Percentiles rank a stretch among this genome's conserved stretches.
These are phyloP conservation scores for Phoeniculus purpureus DNA, from an alignment of 2,797 vertebrate species.

Conservation along the genomic window DNA sequence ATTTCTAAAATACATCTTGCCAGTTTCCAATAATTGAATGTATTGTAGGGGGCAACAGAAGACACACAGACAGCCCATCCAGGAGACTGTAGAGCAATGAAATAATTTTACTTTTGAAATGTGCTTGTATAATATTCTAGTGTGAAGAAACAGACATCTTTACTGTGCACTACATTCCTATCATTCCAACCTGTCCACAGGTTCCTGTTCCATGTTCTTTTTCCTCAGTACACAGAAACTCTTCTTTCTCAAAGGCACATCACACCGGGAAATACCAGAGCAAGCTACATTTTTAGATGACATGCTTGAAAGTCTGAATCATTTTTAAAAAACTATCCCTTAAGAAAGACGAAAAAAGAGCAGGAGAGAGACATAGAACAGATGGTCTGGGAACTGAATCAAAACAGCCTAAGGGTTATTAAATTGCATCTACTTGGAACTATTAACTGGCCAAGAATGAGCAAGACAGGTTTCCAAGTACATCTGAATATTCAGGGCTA, in stretches of 20 bases:
- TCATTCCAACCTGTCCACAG: conserved; percentile 60
- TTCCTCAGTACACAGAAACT: conserved; percentile 19
- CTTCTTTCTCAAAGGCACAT: conserved; percentile 37
- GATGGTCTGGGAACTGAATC: conserved; percentile 31
- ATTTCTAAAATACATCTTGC: neutral
- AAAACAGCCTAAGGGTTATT: conserved; percentile 50
- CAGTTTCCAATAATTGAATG: neutral
- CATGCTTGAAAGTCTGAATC: conserved; percentile 31
- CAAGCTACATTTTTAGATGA: conserved; percentile 8
- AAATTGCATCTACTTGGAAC: conserved; percentile 54
- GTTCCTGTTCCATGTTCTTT: conserved; percentile 62
- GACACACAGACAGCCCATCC: neutral
- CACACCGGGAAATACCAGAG: conserved; percentile 28
- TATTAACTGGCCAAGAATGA: conserved; percentile 11
- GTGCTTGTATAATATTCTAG: conserved; percentile 56
- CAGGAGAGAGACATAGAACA: conserved; percentile 8
- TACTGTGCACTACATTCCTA: conserved; percentile 50
- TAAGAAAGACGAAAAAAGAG: neutral
- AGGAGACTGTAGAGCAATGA: neutral
- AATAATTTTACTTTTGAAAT: conserved; percentile 38
- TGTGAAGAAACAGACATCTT: conserved; percentile 59
- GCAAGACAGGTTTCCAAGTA: neutral
- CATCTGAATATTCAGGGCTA: neutral
- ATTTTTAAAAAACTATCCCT: conserved; percentile 34
- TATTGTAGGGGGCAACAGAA: neutral